Evolutionary conservation across 2,888 invertebrate genomes (phyloP), one percentile per base, ranked within the genome.

Genomic region (Polyploca ridens): DNA sequence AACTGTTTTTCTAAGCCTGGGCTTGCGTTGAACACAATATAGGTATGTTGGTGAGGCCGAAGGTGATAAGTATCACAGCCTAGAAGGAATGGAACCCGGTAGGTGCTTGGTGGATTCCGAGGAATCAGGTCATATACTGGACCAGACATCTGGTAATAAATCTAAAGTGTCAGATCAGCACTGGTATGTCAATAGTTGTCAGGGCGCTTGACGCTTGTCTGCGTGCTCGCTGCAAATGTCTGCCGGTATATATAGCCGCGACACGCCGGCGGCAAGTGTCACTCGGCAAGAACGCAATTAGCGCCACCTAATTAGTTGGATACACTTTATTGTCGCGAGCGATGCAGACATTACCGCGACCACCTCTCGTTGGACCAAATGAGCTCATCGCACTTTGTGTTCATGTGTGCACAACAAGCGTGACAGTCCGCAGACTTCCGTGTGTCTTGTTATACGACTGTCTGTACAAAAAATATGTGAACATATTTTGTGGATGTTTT

Each of bases 271-370:
- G 8, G 38, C 38, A 16, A 16, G 61, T 61, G 59, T 38, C 38
- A 10, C 59, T 35, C 38, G n/a, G 11, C 35, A 41, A 54, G 10
- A 7, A 10, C 19, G 54, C 19, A 54, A 54, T 54, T 54, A 54
- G 54, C 54, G 54, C 16, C 54, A 19, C 54, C 54, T 54, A 54
- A 54, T 54, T 54, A 54, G 54, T 54, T 54, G 19, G 54, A 10
- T 54, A 10, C 54, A 19, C 19, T 8, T 19, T 54, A 54, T 19
- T 10, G 19, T 19, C 10, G 19, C 54, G 54, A 54, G 19, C 54
- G 54, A 54, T 14, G 19, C 19, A 19, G 54, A 54, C 49, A 16
- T 16, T 49, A 44, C 49, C n/a, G 54, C n/a, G 46, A n/a, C 6
- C 54, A n/a, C 8, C 54, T 54, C 54, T 10, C 19, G 1, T 5